Percentiles rank a stretch among this genome's conserved stretches.
Conservation (phyloP, 2,797 vertebrate genomes). For the Myripristis jacobus region DNA sequence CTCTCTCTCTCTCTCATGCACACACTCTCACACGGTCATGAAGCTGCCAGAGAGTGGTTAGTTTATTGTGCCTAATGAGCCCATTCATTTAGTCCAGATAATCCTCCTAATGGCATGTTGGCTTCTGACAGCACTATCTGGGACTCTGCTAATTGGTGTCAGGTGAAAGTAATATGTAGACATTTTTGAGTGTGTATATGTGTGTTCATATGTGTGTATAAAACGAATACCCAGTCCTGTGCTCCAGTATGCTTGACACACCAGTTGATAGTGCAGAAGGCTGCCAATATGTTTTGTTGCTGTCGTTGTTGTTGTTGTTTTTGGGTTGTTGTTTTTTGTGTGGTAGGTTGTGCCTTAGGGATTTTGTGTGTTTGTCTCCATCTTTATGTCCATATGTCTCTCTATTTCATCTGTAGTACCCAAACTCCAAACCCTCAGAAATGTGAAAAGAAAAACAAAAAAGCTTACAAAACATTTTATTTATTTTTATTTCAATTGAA, state of each 20-base stretch:
- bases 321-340: too few species aligned
- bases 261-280: not conserved
- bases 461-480: too few species aligned
- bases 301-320: too few species aligned
- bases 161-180: conserved; percentile 52
- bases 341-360: conserved; percentile 1
- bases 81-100: conserved; percentile 59
- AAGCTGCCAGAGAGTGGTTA: conserved; percentile 27
- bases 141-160: conserved; percentile 59
- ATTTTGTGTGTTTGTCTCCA: not conserved
- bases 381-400: too few species aligned
- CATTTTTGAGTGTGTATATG: conserved; percentile 2
- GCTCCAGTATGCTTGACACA: conserved; percentile 20
- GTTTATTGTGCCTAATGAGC: conserved; percentile 61
- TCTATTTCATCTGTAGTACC: too few species aligned
- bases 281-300: not conserved
- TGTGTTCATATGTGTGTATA: conserved; percentile 18
- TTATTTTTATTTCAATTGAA: too few species aligned
- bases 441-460: too few species aligned
- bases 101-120: conserved; percentile 57
- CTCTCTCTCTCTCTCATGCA: too few species aligned
- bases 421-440: too few species aligned
- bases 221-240: conserved; percentile 6
- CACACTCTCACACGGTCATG: conserved; percentile 12
- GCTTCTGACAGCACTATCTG: conserved; percentile 51